A percentile compares a stretch with the other conserved stretches of the same genome.
phyloP scores from a whole-genome alignment of 2,797 vertebrate genomes.

The Schizopygopsis pylzovi region DNA sequence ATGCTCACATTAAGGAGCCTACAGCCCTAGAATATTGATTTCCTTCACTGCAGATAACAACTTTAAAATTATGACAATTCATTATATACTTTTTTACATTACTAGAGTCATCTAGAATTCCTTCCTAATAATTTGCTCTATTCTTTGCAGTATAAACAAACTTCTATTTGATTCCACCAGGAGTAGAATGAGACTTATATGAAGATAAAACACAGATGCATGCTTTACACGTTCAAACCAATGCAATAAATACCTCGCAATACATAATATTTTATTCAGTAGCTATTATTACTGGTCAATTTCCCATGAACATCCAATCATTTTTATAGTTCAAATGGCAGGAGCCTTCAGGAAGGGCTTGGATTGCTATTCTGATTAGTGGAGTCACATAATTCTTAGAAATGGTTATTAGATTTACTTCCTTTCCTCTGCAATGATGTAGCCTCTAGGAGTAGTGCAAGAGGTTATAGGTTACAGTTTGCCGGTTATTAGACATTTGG shows the following conservation, averaged over 20 bases:
- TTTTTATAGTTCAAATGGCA: slow-evolving; percentile 15
- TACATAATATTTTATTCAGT: not conserved
- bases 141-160: not conserved
- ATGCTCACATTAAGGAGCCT: slow-evolving; percentile 21
- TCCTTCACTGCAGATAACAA: slow-evolving; percentile 35
- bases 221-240: not conserved
- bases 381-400: not conserved
- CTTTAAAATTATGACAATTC: slow-evolving; percentile 37
- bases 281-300: slow-evolving; percentile 23
- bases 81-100: slow-evolving; percentile 17
- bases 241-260: not conserved
- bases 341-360: not conserved
- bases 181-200: slow-evolving; percentile 11
- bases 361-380: not conserved
- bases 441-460: not conserved
- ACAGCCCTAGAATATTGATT: slow-evolving; percentile 41
- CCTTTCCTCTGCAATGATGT: not conserved
- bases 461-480: not conserved
- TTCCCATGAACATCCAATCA: slow-evolving; percentile 10
- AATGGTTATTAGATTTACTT: not conserved
- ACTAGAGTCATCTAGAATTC: slow-evolving; percentile 9
- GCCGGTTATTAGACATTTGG: not conserved
- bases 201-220: not conserved
- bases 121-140: not conserved
- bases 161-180: not conserved